Percentiles rank a stretch among this genome's conserved stretches.
phyloP scores from a whole-genome alignment of 2,888 invertebrate genomes.

The Tetanocera ferruginea region DNA sequence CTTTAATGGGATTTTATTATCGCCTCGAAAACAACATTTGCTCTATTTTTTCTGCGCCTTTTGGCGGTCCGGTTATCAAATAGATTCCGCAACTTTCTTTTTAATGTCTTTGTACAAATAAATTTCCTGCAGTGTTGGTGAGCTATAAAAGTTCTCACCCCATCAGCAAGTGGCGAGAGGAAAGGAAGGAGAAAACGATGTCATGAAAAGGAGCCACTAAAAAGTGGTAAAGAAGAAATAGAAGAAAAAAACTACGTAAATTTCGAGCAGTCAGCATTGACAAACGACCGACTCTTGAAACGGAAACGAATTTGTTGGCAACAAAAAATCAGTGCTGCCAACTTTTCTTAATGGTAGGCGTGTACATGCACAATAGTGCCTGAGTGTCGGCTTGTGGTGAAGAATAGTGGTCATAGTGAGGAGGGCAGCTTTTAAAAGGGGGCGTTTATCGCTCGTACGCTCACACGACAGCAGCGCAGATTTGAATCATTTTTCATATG shows the following conservation, averaged over 20 bases:
- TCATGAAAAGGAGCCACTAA: background rate
- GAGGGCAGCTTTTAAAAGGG: background rate
- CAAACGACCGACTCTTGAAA: conserved; percentile 33
- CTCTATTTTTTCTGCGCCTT: background rate
- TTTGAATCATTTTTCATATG: conserved; percentile 29
- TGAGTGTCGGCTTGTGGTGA: background rate
- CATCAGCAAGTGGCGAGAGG: background rate
- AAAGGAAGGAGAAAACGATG: background rate
- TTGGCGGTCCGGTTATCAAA: conserved; percentile 28
- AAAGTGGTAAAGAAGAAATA: conserved; percentile 1
- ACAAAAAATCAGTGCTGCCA: conserved; percentile 9
- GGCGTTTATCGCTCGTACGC: conserved; percentile 7
- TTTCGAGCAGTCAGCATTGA: conserved; percentile 27
- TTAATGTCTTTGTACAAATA: conserved; percentile 36
- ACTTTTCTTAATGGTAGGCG: conserved; percentile 30
- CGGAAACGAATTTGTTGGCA: conserved; percentile 33
- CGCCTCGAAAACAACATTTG: conserved; percentile 15
- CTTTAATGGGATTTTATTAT: conserved; percentile 38
- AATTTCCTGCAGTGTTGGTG: conserved; percentile 20
- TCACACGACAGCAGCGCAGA: conserved; percentile 27
- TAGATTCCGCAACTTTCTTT: conserved; percentile 33
- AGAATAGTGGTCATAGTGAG: background rate
- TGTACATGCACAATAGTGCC: background rate
- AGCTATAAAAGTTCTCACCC: conserved; percentile 8
- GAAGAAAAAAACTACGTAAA: conserved; percentile 24